Evolutionary conservation across 2,797 vertebrate species (phyloP).

Genomic region (Choloepus didactylus): DNA sequence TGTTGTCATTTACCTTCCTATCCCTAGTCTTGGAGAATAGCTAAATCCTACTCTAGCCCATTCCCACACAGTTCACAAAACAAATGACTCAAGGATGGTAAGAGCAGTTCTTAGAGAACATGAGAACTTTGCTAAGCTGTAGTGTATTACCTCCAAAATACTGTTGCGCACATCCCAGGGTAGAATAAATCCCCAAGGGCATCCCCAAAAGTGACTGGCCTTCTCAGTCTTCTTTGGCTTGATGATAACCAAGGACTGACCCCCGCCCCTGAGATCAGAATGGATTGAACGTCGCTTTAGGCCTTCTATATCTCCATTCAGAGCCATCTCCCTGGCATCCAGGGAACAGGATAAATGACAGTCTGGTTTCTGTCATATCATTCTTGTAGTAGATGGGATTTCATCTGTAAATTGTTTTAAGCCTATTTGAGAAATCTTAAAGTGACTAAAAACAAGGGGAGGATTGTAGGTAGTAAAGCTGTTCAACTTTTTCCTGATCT

Average conservation of each 20-base stretch:
- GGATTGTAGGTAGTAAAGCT: neutral
- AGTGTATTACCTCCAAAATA: neutral
- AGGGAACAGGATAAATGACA: neutral
- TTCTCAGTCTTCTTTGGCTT: slow-evolving; percentile 14
- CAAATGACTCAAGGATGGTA: neutral
- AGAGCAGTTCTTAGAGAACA: neutral
- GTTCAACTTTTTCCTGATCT: neutral
- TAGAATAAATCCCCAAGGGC: neutral
- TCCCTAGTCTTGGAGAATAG: neutral
- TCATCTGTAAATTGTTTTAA: slow-evolving; percentile 38
- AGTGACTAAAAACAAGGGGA: neutral
- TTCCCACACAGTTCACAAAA: neutral
- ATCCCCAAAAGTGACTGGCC: neutral
- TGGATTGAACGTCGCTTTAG: neutral
- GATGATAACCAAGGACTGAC: neutral
- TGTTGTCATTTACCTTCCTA: neutral
- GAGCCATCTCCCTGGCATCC: neutral
- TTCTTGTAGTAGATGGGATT: neutral
- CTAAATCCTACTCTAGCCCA: neutral
- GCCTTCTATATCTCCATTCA: neutral
- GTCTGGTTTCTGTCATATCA: neutral
- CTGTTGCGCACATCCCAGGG: neutral
- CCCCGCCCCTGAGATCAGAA: neutral
- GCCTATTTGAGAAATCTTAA: slow-evolving; percentile 41
- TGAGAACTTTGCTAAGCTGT: neutral